Conservation (phyloP, 2,797 vertebrate genomes). For the Emys orbicularis region DNA sequence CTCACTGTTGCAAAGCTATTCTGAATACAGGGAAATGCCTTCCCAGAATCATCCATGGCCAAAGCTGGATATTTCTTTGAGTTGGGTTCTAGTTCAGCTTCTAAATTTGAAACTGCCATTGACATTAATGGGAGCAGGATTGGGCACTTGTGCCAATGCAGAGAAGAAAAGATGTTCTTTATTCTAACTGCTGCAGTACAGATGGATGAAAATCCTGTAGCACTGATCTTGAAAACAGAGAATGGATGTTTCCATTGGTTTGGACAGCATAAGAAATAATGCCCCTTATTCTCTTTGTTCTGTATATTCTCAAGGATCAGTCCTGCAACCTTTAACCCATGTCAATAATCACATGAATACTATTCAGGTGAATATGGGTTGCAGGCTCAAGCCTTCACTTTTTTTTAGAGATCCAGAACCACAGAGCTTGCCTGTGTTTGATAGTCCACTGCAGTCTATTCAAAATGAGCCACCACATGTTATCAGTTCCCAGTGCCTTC, state of each 20-base stretch:
- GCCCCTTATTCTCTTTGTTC: not conserved
- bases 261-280: not conserved
- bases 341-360: not conserved
- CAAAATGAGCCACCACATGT: not conserved
- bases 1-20: not conserved
- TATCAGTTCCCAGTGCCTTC: not conserved
- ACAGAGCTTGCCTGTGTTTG: not conserved
- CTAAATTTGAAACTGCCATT: not conserved
- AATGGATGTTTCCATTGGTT: not conserved
- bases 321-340: not conserved
- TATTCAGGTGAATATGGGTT: not conserved
- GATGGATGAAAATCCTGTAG: not conserved
- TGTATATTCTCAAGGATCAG: not conserved
- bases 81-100: slow-evolving; percentile 17
- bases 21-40: not conserved
- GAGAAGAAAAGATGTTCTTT: not conserved
- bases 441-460: not conserved
- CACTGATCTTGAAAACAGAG: not conserved
- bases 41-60: not conserved
- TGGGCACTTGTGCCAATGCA: not conserved
- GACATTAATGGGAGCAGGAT: not conserved
- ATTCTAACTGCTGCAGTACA: not conserved
- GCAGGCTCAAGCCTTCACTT: not conserved
- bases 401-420: not conserved
- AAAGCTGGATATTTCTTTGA: not conserved